Percentiles rank a stretch among this genome's conserved stretches.
Conservation (phyloP, 2,113 vertebrate genomes). For the Emydura subglobosa region DNA sequence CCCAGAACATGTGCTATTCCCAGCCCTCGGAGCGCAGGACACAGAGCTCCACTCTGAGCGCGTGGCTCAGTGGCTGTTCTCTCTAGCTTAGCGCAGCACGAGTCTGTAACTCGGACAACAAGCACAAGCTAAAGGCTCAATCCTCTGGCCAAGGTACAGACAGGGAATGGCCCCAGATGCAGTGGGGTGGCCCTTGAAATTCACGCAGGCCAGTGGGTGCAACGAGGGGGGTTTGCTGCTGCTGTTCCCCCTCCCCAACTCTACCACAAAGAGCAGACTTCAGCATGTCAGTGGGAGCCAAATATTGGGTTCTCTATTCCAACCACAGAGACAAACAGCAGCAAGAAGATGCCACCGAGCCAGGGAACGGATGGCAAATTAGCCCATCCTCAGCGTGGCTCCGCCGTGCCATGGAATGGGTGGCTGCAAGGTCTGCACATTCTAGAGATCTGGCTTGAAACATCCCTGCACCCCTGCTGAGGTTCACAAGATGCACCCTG, state of each 20-base stretch:
- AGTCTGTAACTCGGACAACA: accelerated
- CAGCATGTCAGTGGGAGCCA: too few relatives aligned
- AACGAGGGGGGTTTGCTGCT: not conserved
- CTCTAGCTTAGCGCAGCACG: not conserved
- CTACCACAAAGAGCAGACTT: not conserved
- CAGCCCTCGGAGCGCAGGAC: not conserved
- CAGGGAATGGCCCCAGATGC: not conserved
- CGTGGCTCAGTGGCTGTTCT: not conserved
- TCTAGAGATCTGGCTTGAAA: not conserved
- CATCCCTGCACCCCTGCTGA: accelerated
- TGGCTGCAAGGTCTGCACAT: not conserved
- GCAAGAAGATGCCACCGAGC: not conserved
- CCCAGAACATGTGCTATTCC: accelerated
- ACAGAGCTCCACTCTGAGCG: not conserved
- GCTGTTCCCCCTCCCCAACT: not conserved
- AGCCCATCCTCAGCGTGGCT: not conserved
- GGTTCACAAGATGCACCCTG: accelerated
- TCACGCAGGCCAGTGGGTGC: not conserved
- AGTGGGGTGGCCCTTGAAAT: not conserved
- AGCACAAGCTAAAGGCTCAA: accelerated
- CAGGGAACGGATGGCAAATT: accelerated
- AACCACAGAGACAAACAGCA: not conserved
- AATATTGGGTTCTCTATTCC: not conserved
- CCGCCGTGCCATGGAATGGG: not conserved
- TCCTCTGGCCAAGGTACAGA: accelerated